phyloP scores from a whole-genome alignment of 2,797 vertebrate species.

The Sandelia bainsii region DNA sequence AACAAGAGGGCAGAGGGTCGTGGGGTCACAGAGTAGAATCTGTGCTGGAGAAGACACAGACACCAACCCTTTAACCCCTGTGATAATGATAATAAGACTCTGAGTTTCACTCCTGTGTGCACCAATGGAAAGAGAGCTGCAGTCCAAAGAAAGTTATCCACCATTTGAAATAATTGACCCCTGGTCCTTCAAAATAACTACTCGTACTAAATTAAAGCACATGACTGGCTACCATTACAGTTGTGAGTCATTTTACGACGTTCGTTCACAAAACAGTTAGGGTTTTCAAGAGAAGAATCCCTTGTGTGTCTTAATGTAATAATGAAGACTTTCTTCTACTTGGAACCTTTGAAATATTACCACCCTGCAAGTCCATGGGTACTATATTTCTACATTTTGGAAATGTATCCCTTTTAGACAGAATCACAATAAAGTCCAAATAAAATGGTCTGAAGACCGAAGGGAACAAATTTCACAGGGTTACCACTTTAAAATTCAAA shows the following conservation, averaged over 20 bases:
- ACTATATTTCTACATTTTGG: conserved; percentile 50
- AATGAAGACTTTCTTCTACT: conserved; percentile 50
- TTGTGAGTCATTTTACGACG: conserved; percentile 53
- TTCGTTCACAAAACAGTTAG: conserved; percentile 40
- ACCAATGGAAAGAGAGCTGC: conserved; percentile 41
- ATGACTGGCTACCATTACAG: conserved; percentile 47
- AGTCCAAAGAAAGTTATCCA: conserved; percentile 42
- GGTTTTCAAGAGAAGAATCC: conserved; percentile 37
- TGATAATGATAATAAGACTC: conserved; percentile 71
- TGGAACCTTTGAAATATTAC: conserved; percentile 41
- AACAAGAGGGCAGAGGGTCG: conserved; percentile 55
- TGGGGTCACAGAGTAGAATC: conserved; percentile 65
- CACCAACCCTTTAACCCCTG: conserved; percentile 67
- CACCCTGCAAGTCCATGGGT: conserved; percentile 42
- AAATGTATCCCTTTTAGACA: conserved; percentile 44
- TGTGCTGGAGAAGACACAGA: conserved; percentile 78
- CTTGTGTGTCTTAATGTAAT: conserved; percentile 56
- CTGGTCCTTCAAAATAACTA: conserved; percentile 48
- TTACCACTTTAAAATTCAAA: conserved; percentile 19
- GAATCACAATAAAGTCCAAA: conserved; percentile 31
- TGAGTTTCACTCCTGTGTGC: conserved; percentile 58
- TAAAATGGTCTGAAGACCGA: conserved; percentile 38
- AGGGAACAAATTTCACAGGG: conserved; percentile 9
- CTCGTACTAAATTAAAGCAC: conserved; percentile 27
- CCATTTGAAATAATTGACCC: conserved; percentile 66